A percentile compares a stretch with the other conserved stretches of the same genome.
Conservation (phyloP, 2,888 invertebrate species). For the Entomobrya proxima region DNA sequence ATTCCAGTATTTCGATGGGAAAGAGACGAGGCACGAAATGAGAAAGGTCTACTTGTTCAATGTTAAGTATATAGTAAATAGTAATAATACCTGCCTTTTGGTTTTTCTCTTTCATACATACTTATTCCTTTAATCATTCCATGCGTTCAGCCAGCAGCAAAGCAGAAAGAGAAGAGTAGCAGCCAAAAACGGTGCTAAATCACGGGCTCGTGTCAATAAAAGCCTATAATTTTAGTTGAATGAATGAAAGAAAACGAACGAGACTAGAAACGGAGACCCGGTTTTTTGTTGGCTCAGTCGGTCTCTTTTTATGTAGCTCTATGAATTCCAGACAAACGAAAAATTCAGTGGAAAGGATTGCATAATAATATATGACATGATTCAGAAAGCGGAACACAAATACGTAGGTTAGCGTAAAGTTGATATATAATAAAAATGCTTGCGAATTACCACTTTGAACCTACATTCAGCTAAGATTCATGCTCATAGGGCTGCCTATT, state of each 20-base stretch:
- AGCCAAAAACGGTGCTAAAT: constrained; percentile 61
- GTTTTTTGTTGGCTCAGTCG: constrained; percentile 8
- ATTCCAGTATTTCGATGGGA: not conserved
- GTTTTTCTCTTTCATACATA: not conserved
- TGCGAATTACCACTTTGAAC: too few relatives aligned
- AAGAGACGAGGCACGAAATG: not conserved
- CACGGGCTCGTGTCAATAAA: constrained; percentile 58
- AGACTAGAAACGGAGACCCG: constrained; percentile 22
- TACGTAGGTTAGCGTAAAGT: too few relatives aligned
- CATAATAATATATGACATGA: too few relatives aligned
- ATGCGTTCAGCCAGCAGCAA: not conserved
- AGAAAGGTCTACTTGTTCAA: not conserved
- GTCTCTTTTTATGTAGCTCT: constrained; percentile 17
- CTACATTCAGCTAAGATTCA: too few relatives aligned
- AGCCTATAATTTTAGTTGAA: constrained; percentile 59
- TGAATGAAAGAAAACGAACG: constrained; percentile 32
- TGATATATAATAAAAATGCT: too few relatives aligned
- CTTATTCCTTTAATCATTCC: constrained; percentile 18
- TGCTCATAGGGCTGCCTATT: too few relatives aligned
- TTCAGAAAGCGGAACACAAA: too few relatives aligned
- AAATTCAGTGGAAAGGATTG: too few relatives aligned
- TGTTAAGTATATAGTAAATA: constrained; percentile 10
- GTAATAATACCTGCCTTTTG: constrained; percentile 13
- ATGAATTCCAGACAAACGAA: not conserved
- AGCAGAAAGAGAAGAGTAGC: constrained; percentile 7